A percentile compares a stretch with the other conserved stretches of the same genome.
These are phyloP conservation scores for Tetrapedia diversipes DNA, from an alignment of 2,888 invertebrate species.

Conservation along the genomic window DNA sequence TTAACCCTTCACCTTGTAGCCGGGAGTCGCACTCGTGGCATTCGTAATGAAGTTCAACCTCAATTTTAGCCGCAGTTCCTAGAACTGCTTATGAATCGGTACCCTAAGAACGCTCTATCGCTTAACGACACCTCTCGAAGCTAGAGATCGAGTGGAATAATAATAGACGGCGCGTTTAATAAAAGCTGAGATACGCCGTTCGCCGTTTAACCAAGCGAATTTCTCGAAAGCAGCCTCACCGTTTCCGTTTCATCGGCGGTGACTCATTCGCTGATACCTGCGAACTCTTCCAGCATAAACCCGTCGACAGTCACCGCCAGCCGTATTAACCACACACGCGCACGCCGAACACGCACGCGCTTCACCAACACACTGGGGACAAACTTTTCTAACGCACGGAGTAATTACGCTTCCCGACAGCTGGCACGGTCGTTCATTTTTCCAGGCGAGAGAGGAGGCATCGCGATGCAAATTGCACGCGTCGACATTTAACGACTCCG, in stretches of 20 bases:
- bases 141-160: no score
- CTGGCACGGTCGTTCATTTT: constrained; percentile 33
- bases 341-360: no score
- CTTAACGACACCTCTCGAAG: no score
- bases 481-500: constrained; percentile 46
- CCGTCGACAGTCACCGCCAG: constrained; percentile 1
- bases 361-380: not conserved
- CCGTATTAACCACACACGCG: no score
- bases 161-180: no score
- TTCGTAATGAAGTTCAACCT: no score
- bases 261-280: constrained; percentile 5
- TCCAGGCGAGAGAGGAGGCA: constrained; percentile 1
- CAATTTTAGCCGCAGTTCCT: no score
- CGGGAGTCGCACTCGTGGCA: no score
- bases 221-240: constrained; percentile 10
- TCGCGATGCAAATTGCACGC: constrained; percentile 56
- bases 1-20: no score
- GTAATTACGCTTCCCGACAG: constrained; percentile 42
- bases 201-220: constrained; percentile 3
- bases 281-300: constrained; percentile 1
- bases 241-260: not conserved
- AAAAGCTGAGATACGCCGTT: no score
- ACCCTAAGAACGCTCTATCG: no score
- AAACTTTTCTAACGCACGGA: constrained; percentile 31
- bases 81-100: no score